Evolutionary conservation across 2,797 vertebrate genomes (phyloP).

Genomic region (Melanogrammus aeglefinus): DNA sequence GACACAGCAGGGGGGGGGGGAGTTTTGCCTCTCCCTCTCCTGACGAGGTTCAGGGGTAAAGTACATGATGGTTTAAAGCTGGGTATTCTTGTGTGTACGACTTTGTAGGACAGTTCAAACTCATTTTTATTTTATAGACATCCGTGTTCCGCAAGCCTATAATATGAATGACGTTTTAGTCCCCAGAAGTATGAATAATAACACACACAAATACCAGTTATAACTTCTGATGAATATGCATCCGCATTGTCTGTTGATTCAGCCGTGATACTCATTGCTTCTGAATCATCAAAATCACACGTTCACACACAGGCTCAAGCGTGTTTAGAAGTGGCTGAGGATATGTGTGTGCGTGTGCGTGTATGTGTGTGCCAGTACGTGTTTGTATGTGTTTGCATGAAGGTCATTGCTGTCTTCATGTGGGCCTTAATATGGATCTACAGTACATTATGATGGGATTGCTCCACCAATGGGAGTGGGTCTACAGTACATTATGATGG

Average conservation of each 20-base stretch:
- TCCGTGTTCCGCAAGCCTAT: background rate
- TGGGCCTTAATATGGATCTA: background rate
- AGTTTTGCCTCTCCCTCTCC: slow-evolving; percentile 37
- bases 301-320: background rate
- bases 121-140: background rate
- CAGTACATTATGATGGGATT: no score
- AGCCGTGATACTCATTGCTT: background rate
- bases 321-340: background rate
- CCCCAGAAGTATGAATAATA: background rate
- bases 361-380: background rate
- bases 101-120: background rate
- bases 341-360: background rate
- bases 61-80: slow-evolving; percentile 28
- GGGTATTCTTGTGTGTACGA: slow-evolving; percentile 17
- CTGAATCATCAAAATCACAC: background rate
- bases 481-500: slow-evolving; percentile 11
- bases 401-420: slow-evolving; percentile 19
- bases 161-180: background rate
- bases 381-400: slow-evolving; percentile 2
- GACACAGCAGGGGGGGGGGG: slow-evolving; percentile 69
- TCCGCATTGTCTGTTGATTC: background rate
- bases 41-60: slow-evolving; percentile 42
- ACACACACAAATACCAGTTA: background rate
- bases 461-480: background rate
- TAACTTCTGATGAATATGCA: background rate